Conservation (phyloP, 2,797 vertebrate species). For the Centropyge bicolor region DNA sequence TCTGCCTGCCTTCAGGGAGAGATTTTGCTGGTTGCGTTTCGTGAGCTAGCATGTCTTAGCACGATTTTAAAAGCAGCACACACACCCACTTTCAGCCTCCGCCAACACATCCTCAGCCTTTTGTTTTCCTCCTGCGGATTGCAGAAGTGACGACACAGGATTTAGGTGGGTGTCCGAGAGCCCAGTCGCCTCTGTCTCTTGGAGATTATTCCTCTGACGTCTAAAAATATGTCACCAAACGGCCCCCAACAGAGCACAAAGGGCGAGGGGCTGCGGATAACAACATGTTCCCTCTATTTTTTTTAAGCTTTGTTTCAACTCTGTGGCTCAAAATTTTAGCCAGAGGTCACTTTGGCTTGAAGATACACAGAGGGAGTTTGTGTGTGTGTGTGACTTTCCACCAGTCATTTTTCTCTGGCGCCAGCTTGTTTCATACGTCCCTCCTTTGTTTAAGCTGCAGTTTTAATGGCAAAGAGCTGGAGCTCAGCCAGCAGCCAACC, state of each 20-base stretch:
- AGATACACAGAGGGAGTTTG: not conserved
- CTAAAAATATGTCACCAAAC: conserved; percentile 10
- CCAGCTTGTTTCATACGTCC: conserved; percentile 22
- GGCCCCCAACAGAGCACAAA: not conserved
- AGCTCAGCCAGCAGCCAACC: conserved; percentile 28
- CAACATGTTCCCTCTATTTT: not conserved
- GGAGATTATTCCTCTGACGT: conserved; percentile 38
- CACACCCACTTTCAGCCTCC: conserved; percentile 7
- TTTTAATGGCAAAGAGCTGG: conserved; percentile 32
- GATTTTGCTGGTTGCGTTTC: conserved; percentile 14
- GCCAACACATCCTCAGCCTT: conserved; percentile 13
- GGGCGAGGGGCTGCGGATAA: not conserved
- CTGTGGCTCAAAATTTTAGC: conserved; percentile 6
- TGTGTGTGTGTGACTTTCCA: conserved; percentile 5
- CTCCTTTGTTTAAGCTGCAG: conserved; percentile 32
- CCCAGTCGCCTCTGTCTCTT: conserved; percentile 28
- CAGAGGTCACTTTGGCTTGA: conserved; percentile 21
- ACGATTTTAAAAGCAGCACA: conserved; percentile 29
- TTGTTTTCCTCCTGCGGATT: conserved; percentile 22
- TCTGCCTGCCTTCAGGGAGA: conserved; percentile 37
- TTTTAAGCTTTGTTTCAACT: not conserved
- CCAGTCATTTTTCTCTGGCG: conserved; percentile 11
- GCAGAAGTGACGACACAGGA: conserved; percentile 24
- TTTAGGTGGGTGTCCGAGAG: conserved; percentile 28
- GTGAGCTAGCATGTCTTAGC: conserved; percentile 42